Conservation (phyloP, 2,888 invertebrate genomes). For the Drosophila prolongata region DNA sequence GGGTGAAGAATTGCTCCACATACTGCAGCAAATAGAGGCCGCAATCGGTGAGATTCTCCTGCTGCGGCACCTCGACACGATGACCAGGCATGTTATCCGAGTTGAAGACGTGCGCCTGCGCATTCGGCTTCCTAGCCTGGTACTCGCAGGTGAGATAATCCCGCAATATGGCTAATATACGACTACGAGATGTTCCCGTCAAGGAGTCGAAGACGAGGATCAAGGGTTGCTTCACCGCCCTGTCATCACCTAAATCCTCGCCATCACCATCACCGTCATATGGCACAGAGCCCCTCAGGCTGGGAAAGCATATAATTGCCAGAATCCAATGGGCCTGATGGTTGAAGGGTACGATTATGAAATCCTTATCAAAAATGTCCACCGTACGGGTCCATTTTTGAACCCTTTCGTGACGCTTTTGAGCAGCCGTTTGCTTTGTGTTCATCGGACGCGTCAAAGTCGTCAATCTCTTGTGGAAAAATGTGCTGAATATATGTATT, state of each 20-base stretch:
- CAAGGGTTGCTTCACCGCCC: conserved; percentile 88
- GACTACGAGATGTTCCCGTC: conserved; percentile 91
- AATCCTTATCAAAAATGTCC: conserved; percentile 98
- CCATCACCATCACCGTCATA: conserved; percentile 78
- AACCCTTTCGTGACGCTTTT: conserved; percentile 94
- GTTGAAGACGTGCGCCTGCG: conserved; percentile 87
- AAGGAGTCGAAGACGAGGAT: conserved; percentile 98
- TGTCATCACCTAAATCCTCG: conserved; percentile 86
- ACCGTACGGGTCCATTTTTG: conserved; percentile 98
- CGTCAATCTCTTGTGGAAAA: conserved; percentile 97
- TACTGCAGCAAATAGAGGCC: conserved; percentile 98
- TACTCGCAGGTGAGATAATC: conserved; percentile 96
- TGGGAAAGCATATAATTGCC: conserved; percentile 97
- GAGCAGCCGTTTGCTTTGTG: conserved; percentile 89
- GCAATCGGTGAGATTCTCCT: conserved; percentile 98
- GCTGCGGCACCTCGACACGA: conserved; percentile 96
- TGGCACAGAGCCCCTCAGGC: conserved; percentile 89
- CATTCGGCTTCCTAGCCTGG: conserved; percentile 87
- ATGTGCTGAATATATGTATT: conserved; percentile 97
- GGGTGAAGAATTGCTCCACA: conserved; percentile 97
- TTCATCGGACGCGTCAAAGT: conserved; percentile 91
- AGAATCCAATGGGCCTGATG: conserved; percentile 99
- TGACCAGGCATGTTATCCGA: conserved; percentile 94
- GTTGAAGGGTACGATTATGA: conserved; percentile 98
- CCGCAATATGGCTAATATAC: conserved; percentile 94